Evolutionary conservation across 2,113 vertebrate genomes (phyloP), one percentile per base, ranked within the genome.

Genomic region (Cichladusa arquata): DNA sequence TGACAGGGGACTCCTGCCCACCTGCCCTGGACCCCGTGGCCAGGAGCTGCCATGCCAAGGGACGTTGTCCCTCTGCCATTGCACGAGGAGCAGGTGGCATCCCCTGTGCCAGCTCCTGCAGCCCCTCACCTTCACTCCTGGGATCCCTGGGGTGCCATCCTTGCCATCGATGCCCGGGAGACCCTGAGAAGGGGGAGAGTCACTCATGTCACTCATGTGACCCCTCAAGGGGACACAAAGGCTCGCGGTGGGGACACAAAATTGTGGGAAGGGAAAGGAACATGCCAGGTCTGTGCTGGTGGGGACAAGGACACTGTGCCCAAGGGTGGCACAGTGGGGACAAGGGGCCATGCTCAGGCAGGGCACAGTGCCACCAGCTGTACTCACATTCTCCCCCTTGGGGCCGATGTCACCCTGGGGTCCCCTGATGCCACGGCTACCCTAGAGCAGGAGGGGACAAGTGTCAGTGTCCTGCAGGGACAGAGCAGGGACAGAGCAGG

Each of bases 131-230:
- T 99, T 99, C 90, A 98, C 97, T 26, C 99, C 99, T 5, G 99
- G 99, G 93, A 97, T 98, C 5, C 99, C 99, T 3, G 99, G 99
- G 60, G 98, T 99, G 38, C 99, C 99, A 0, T 99, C 99, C 96
- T 99, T 99, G 91, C 99, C 99, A n/a, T 99, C 99, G 22, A 99
- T 99, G 62, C 99, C 99, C 1, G 99, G 99, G 57, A 99, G 98
- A 86, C 99, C 99, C 99, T 99, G 97, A 2, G 19, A 11, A n/a
- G 15, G 23, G n/a, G 15, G 4, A 11, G 34, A 26, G 38, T 40
- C 38, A 40, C 38, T 40, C 38, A 13, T 40, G 53, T 0, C 1
- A 3, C 70, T 19, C 5, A 12, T 17, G 71, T 65, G 73, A 36
- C 77, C 42, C 15, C 50, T 22, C 0, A 10, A 7, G 45, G 40